phyloP scores from a whole-genome alignment of 2,797 vertebrate species.

The Myotis myotis region DNA sequence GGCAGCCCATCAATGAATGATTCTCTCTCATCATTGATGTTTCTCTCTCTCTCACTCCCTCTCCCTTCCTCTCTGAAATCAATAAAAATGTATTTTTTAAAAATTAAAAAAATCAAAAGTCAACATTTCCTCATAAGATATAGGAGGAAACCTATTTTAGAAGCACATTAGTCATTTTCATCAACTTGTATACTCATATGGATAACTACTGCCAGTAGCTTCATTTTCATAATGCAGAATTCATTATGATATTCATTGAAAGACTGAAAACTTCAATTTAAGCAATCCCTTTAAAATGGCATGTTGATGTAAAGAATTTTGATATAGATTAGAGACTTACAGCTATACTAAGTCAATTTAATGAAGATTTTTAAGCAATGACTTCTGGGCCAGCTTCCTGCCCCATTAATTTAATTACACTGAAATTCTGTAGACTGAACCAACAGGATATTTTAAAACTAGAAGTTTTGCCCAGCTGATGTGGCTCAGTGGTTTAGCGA shows the following conservation, averaged over 20 bases:
- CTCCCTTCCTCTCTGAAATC: too few species aligned
- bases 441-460: slow-evolving; percentile 5
- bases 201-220: not conserved
- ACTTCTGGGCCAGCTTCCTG: not conserved
- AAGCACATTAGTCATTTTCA: not conserved
- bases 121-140: not conserved
- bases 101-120: not conserved
- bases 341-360: not conserved
- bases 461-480: not conserved
- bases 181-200: not conserved
- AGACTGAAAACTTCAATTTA: not conserved
- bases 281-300: not conserved
- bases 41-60: too few species aligned
- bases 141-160: not conserved
- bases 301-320: slow-evolving; percentile 10
- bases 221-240: not conserved
- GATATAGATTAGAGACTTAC: not conserved
- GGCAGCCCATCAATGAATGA: too few species aligned
- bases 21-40: too few species aligned
- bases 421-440: not conserved
- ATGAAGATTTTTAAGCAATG: not conserved
- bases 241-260: not conserved
- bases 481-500: too few species aligned
- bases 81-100: not conserved
- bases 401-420: not conserved